Conservation (phyloP, 2,888 invertebrate species). For the Strigamia crassipes region DNA sequence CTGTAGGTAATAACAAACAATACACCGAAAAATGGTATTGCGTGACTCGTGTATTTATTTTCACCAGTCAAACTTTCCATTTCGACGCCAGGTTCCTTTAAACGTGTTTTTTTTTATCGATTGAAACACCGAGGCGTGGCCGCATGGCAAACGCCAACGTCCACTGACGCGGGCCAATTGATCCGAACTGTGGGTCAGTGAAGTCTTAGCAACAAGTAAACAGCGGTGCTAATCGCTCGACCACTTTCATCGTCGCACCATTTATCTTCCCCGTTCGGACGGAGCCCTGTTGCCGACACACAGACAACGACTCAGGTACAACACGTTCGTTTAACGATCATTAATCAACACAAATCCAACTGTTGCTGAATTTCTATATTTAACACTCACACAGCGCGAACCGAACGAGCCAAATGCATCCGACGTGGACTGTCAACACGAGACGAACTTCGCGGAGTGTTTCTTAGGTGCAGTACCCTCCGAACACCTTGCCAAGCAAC, state of each 20-base stretch:
- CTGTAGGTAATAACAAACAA: not conserved
- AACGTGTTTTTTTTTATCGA: slow-evolving; percentile 5
- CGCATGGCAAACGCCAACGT: not conserved
- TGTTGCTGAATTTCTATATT: slow-evolving; percentile 6
- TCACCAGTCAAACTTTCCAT: not conserved
- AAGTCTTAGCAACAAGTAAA: slow-evolving; percentile 31
- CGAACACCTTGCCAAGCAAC: not conserved
- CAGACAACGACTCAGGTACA: not conserved
- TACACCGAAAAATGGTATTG: no score
- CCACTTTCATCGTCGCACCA: not conserved
- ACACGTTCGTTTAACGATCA: not conserved
- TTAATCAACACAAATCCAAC: not conserved
- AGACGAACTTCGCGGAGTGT: not conserved
- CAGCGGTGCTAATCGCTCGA: not conserved
- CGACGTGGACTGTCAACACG: not conserved
- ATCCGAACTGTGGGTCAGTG: slow-evolving; percentile 5
- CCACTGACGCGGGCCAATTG: slow-evolving; percentile 37
- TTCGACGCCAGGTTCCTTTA: slow-evolving; percentile 10
- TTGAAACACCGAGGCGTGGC: not conserved
- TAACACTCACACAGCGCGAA: not conserved
- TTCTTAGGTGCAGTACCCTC: slow-evolving; percentile 1
- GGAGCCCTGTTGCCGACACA: not conserved
- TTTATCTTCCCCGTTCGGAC: not conserved
- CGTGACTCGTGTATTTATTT: not conserved
- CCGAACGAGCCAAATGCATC: not conserved